Evolutionary conservation across 1,140 invertebrate species (phyloP), one percentile per base, ranked within the genome.

Genomic region (Micrasema longulum): DNA sequence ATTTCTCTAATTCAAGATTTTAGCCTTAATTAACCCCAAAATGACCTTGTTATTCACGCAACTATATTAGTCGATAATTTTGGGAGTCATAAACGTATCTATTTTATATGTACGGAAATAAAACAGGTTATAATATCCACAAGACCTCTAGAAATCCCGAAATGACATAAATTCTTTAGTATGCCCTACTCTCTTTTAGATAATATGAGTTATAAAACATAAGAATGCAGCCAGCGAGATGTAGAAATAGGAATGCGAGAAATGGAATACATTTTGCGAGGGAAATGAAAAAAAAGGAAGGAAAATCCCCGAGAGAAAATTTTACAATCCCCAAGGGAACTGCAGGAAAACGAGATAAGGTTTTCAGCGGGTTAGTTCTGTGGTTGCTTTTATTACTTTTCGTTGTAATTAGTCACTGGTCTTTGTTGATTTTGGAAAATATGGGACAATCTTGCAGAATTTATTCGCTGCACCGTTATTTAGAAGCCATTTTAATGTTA

Each of bases 401-500:
- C 10, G 1, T 66, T 66, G 64, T 52, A 66, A 66, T 66, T 52
- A 23, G 64, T 66, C 62, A 64, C 23, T 64, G 62, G 11, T 48
- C 41, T 55, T 12, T 23, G 38, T 23, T 23, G 57, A 20, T 62
- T 62, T n/a, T 11, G 0, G 26, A 22, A 41, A 62, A 62, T 20
- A 43, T 16, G 16, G 38, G 31, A 43, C 18, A 41, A 41, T 22
- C 20, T 52, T 31, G 26, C 26, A 31, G 7, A 31, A 31, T 31
- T 31, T 31, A 31, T 31, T 7, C 26, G 7, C 7, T 31, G 26
- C 26, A 31, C 26, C 7, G 26, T 31, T 31, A 31, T 31, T 31
- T 31, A 7, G 26, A 7, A 31, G 26, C 26, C 26, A 31, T 31
- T 31, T 31, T 31, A 7, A 7, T 2, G 26, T 31, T 31, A 31